Percentiles rank a stretch among this genome's conserved stretches.
Conservation (phyloP, 2,113 vertebrate genomes). For the Bos indicus region DNA sequence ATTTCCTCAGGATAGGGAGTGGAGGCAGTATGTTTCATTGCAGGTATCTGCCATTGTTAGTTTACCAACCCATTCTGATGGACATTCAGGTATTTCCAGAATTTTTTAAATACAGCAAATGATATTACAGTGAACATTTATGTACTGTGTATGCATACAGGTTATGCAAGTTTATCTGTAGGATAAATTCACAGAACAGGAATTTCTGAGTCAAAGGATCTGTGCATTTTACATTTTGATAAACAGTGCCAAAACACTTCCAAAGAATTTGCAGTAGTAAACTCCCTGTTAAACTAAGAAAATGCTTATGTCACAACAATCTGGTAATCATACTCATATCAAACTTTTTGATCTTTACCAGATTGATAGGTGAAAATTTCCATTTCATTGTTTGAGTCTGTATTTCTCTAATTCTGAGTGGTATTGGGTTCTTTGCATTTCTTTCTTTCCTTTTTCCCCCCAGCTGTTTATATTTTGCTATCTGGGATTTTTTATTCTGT, state of each 20-base stretch:
- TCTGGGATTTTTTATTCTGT: background rate
- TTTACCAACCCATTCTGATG: background rate
- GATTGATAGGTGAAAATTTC: background rate
- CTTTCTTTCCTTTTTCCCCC: background rate
- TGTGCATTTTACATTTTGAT: background rate
- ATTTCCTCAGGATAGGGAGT: background rate
- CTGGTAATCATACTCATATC: background rate
- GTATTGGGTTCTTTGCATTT: background rate
- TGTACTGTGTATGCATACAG: background rate
- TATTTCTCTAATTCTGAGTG: background rate
- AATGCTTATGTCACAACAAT: background rate
- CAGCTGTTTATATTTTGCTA: background rate
- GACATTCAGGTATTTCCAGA: background rate
- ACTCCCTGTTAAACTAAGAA: background rate
- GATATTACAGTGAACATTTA: background rate
- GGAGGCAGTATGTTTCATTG: background rate
- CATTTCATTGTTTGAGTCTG: background rate
- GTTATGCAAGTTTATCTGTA: background rate
- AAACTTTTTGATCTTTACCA: background rate
- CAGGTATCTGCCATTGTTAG: background rate
- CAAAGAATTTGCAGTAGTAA: background rate
- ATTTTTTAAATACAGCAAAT: background rate
- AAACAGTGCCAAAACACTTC: background rate
- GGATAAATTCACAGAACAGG: background rate
- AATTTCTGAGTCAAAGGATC: background rate